Conservation (phyloP, 2,113 vertebrate genomes). For the Alexandromys fortis region DNA sequence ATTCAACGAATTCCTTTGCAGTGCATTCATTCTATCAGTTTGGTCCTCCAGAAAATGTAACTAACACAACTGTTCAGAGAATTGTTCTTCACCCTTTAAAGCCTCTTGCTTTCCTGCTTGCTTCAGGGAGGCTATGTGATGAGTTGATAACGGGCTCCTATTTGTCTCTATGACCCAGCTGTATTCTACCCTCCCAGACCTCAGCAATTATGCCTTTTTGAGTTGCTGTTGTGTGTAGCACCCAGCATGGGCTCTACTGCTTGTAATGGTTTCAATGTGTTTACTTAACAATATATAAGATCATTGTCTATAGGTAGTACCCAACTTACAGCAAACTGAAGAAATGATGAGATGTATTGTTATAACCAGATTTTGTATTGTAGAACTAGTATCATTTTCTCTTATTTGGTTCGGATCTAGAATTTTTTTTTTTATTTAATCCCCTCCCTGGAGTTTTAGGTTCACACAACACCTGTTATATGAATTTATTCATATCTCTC, state of each 20-base stretch:
- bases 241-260: background rate
- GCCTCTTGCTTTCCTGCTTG: background rate
- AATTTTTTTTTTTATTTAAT: conserved; percentile 47
- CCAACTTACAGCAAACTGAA: conserved; percentile 20
- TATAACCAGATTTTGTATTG: background rate
- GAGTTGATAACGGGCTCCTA: background rate
- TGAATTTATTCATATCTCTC: conserved; percentile 64
- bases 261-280: background rate
- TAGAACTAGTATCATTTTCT: conserved; percentile 46
- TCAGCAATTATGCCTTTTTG: background rate
- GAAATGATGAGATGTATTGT: conserved; percentile 21
- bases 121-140: background rate
- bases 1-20: background rate
- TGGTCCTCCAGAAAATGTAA: background rate
- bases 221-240: background rate
- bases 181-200: background rate
- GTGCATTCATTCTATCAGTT: background rate
- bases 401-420: conserved; percentile 35
- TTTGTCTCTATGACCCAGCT: background rate
- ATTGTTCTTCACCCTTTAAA: background rate
- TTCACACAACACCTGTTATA: conserved; percentile 16
- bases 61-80: background rate
- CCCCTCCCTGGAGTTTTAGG: background rate
- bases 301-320: background rate
- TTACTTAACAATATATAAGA: background rate